Evolutionary conservation across 2,797 vertebrate genomes (phyloP).

Genomic region (Hozukius guyotensis): DNA sequence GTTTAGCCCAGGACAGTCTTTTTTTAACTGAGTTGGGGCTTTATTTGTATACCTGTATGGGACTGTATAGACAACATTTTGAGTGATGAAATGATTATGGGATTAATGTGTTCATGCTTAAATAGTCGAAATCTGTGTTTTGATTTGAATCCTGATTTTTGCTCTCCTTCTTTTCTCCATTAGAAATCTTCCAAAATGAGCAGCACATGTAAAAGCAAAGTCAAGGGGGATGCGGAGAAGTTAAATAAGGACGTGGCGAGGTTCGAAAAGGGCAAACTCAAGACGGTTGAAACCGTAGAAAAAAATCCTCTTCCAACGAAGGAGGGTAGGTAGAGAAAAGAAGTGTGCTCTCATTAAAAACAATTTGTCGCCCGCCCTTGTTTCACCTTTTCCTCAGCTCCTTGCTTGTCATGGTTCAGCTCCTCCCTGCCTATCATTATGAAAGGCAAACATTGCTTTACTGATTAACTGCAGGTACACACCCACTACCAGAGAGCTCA

Average conservation of each 20-base stretch:
- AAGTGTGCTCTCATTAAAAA: not conserved
- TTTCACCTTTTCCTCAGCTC: not conserved
- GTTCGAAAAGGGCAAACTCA: constrained; percentile 62
- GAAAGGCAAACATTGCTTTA: constrained; percentile 31
- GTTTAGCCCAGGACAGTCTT: not conserved
- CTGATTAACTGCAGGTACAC: constrained; percentile 27
- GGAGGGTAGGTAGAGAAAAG: constrained; percentile 63
- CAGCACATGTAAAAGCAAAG: constrained; percentile 11
- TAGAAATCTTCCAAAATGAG: constrained; percentile 73
- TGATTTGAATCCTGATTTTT: not conserved
- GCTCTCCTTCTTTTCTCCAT: not conserved
- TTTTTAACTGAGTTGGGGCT: constrained; percentile 17
- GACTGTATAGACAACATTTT: constrained; percentile 11
- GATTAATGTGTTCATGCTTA: not conserved
- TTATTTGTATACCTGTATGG: constrained; percentile 27
- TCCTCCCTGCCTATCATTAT: not conserved
- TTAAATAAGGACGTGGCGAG: constrained; percentile 28
- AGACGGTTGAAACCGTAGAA: constrained; percentile 55
- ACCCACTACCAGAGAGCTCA: constrained; percentile 9
- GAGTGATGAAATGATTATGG: not conserved
- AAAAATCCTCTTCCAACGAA: constrained; percentile 68
- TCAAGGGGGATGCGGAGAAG: constrained; percentile 57
- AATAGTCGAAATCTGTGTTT: not conserved
- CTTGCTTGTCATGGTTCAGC: not conserved
- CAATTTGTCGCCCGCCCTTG: not conserved